These are phyloP conservation scores for Eulemur mongoz DNA, from an alignment of 2,797 vertebrate genomes.

Conservation along the genomic window DNA sequence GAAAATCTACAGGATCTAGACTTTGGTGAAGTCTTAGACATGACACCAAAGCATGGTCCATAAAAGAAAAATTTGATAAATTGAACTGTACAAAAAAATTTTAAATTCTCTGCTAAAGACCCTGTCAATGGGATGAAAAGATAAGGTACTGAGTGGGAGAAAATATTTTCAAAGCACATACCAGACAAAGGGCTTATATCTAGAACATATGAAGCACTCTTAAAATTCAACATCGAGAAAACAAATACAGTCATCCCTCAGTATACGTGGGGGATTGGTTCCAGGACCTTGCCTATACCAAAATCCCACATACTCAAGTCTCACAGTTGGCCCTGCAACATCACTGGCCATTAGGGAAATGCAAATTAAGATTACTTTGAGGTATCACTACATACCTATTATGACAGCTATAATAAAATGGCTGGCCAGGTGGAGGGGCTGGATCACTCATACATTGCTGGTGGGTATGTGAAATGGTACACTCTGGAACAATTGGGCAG, in stretches of 20 bases:
- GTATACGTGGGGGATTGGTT: background rate
- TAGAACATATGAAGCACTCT: background rate
- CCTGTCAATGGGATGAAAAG: background rate
- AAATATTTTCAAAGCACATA: background rate
- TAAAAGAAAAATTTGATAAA: background rate
- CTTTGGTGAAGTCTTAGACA: background rate
- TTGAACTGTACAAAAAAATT: background rate
- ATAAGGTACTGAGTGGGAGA: background rate
- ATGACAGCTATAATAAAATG: background rate
- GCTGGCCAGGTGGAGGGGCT: background rate
- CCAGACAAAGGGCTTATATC: background rate
- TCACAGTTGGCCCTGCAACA: background rate
- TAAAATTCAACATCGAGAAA: background rate
- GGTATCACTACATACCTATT: background rate
- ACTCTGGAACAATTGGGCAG: background rate
- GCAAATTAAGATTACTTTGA: conserved; percentile 17
- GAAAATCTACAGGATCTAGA: background rate
- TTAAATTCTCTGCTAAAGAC: background rate
- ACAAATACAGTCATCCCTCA: background rate
- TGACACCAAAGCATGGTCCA: background rate
- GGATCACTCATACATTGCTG: background rate
- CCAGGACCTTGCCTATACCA: background rate
- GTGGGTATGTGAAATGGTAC: background rate
- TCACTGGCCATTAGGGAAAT: background rate
- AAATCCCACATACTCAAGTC: background rate